Evolutionary conservation across 2,888 invertebrate species (phyloP), one percentile per base, ranked within the genome.

Genomic region (Hemicrepidius hirtus): DNA sequence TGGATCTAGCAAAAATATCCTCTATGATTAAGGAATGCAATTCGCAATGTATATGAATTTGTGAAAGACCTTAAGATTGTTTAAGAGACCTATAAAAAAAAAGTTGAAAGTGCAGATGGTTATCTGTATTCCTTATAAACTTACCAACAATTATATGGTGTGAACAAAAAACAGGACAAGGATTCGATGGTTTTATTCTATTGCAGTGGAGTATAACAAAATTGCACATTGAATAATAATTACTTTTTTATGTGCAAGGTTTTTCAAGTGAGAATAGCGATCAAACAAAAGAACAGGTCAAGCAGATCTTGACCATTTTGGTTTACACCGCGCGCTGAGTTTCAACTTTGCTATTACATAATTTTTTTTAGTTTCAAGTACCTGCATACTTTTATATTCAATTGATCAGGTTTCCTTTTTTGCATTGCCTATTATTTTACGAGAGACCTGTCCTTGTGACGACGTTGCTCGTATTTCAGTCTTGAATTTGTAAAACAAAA

Each of bases 231-330:
- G 32, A 57, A 57, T 57, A 57, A 57, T 57, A 28, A 18, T 57
- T 57, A 37, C 57, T 57, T 57, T 57, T 50, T 57, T 57, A n/a
- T 21, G 57, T 32, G 20, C 12, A 28, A 53, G 53, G 13, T 18
- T 37, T 57, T 55, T 55, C 13, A 20, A 20, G 9, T 37, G 37
- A 20, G 37, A 35, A 28, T 20, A 57, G 37, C 37, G 9, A 13
- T 57, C 37, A 37, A 37, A 57, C 57, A 57, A 57, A 57, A 18
- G 57, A 57, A 20, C 57, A 57, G 66, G 66, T 66, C 66, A 66
- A 66, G 66, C 40, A 55, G 66, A 66, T 66, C 66, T 66, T 66
- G 64, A 64, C 64, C 64, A 66, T 66, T 55, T 44, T 57, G 57
- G 41, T 53, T 40, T 65, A n/a, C 24, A 35, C 40, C 53, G 41